Evolutionary conservation across 2,888 invertebrate genomes (phyloP).

Genomic region (Apodemia duryi): DNA sequence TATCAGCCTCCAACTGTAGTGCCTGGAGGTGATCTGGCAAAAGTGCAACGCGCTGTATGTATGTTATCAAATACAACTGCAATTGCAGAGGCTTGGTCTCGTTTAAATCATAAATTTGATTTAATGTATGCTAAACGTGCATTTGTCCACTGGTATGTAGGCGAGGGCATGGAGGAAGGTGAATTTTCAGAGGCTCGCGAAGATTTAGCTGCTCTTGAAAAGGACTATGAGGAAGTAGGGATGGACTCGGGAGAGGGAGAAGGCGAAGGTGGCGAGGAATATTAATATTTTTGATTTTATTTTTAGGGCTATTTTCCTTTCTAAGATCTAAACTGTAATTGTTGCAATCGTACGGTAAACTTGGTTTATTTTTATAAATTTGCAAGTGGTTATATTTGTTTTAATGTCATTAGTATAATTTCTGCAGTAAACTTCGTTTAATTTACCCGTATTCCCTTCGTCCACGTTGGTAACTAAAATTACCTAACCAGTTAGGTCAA

Average conservation of each 20-base stretch:
- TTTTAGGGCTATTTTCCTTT: slow-evolving; percentile 39
- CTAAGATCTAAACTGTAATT: slow-evolving; percentile 23
- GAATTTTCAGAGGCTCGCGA: slow-evolving; percentile 90
- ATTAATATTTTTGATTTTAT: slow-evolving; percentile 66
- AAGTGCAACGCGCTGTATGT: slow-evolving; percentile 96
- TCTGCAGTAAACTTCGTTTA: not conserved
- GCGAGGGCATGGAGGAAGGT: slow-evolving; percentile 91
- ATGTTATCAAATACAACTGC: slow-evolving; percentile 98
- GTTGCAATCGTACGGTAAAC: slow-evolving; percentile 5
- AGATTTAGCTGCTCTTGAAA: slow-evolving; percentile 84
- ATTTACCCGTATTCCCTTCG: not conserved
- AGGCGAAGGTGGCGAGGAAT: slow-evolving; percentile 89
- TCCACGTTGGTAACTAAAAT: no score
- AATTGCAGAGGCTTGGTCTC: slow-evolving; percentile 98
- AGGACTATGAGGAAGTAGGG: slow-evolving; percentile 92
- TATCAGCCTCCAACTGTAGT: slow-evolving; percentile 93
- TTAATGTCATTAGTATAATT: not conserved
- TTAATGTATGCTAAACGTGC: slow-evolving; percentile 98
- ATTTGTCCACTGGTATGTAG: slow-evolving; percentile 97
- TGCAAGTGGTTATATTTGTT: slow-evolving; percentile 10
- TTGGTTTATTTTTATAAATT: slow-evolving; percentile 17
- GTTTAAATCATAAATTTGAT: slow-evolving; percentile 96
- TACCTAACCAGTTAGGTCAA: no score
- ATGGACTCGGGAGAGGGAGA: slow-evolving; percentile 91
- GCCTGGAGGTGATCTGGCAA: slow-evolving; percentile 94